Evolutionary conservation across 2,113 vertebrate species (phyloP).

Genomic region (Stictonetta naevosa): DNA sequence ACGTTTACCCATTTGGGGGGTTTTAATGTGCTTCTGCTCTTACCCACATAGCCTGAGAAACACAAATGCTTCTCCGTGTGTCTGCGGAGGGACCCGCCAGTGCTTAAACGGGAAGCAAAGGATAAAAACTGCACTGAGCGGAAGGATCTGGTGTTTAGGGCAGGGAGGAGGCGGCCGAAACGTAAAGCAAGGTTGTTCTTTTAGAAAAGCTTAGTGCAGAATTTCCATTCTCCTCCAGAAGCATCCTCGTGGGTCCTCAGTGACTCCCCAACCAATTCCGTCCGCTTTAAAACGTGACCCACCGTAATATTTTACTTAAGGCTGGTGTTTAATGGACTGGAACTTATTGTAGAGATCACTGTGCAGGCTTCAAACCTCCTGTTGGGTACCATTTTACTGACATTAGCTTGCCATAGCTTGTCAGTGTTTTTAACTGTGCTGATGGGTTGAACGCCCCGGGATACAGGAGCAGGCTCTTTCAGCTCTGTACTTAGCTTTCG

Average conservation of each 20-base stretch:
- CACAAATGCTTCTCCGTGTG: background rate
- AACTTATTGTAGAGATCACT: constrained; percentile 49
- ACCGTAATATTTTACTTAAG: constrained; percentile 43
- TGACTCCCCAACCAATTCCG: background rate
- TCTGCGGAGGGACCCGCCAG: background rate
- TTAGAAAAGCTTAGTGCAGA: background rate
- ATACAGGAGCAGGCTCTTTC: background rate
- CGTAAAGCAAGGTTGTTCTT: background rate
- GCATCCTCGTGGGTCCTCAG: background rate
- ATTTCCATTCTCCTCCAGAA: background rate
- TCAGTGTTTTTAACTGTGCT: constrained; percentile 13
- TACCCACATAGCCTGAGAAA: background rate
- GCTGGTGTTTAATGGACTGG: constrained; percentile 31
- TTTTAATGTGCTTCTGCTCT: background rate
- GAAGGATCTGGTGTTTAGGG: background rate
- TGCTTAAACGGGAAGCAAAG: too few relatives aligned
- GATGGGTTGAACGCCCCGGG: constrained; percentile 7
- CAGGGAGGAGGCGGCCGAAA: background rate
- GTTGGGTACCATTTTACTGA: constrained; percentile 55
- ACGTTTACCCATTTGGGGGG: background rate
- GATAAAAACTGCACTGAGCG: background rate
- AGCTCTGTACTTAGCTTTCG: background rate
- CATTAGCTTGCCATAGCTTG: constrained; percentile 33
- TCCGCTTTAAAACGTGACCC: constrained; percentile 14
- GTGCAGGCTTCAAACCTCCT: constrained; percentile 24